phyloP scores from a whole-genome alignment of 2,888 invertebrate genomes.

The Netelia melanura region DNA sequence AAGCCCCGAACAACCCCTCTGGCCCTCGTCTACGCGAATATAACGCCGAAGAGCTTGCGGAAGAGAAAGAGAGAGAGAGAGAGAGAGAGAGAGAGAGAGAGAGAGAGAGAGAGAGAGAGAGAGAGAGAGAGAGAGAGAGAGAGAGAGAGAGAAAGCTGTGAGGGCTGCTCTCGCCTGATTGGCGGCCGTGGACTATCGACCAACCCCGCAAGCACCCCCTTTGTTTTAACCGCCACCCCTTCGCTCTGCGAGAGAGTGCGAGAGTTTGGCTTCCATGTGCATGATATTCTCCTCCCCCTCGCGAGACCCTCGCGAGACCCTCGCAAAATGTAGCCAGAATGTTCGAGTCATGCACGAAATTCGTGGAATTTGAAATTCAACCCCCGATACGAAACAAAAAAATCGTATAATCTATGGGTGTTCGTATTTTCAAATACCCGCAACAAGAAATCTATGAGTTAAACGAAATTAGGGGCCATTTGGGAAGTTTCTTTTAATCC shows the following conservation, averaged over 20 bases:
- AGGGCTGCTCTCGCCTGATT: slow-evolving; percentile 82
- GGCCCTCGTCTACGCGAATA: slow-evolving; percentile 40
- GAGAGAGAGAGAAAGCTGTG: slow-evolving; percentile 8
- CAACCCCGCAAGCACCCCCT: slow-evolving; percentile 82
- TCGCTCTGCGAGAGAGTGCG: slow-evolving; percentile 1
- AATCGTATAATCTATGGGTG: not conserved
- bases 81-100: not conserved
- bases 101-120: too few relatives aligned
- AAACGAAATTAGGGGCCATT: too few relatives aligned
- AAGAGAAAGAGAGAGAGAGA: not conserved
- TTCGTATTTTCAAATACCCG: too few relatives aligned
- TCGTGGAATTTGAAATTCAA: not conserved
- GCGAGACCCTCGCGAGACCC: not conserved
- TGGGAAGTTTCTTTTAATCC: not conserved
- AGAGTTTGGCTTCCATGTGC: slow-evolving; percentile 6
- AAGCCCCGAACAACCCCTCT: slow-evolving; percentile 57
- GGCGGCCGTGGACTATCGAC: slow-evolving; percentile 84
- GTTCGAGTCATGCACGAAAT: not conserved
- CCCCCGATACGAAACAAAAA: not conserved
- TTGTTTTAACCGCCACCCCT: slow-evolving; percentile 82
- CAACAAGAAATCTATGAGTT: too few relatives aligned
- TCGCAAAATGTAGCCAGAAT: not conserved
- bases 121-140: too few relatives aligned
- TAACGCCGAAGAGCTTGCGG: slow-evolving; percentile 30
- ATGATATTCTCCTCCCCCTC: slow-evolving; percentile 4